Percentiles rank a stretch among this genome's conserved stretches.
Evolutionary conservation across 2,113 vertebrate species (phyloP).

Genomic region (human): DNA sequence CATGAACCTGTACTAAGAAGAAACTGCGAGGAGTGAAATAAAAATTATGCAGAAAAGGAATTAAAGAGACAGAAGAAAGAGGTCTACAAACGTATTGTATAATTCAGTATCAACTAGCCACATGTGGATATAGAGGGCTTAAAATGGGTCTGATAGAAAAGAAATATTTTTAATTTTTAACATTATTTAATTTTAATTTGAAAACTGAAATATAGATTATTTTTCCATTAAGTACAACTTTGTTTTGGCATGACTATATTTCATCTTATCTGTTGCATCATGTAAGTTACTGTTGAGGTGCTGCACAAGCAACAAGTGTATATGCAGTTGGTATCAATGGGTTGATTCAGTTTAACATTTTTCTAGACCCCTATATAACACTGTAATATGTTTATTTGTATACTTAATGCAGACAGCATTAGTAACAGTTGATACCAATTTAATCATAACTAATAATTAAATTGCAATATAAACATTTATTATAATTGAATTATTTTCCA

Average conservation of each 20-base stretch:
- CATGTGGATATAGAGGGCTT: not conserved
- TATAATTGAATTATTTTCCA: not conserved
- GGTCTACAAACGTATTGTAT: not conserved
- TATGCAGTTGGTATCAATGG: not conserved
- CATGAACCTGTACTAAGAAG: not conserved
- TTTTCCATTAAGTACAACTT: conserved; percentile 30
- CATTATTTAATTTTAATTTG: not conserved
- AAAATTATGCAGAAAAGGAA: conserved; percentile 11
- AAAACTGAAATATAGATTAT: not conserved
- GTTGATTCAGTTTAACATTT: not conserved
- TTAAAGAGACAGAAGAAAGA: not conserved
- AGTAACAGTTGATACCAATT: not conserved
- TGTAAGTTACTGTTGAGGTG: not conserved
- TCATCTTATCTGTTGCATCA: not conserved
- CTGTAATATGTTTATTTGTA: not conserved
- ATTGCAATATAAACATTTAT: not conserved
- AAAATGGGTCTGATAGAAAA: not conserved
- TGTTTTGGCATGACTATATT: not conserved
- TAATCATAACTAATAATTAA: not conserved
- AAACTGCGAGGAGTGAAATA: not conserved
- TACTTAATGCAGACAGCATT: not conserved
- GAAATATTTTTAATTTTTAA: conserved; percentile 6
- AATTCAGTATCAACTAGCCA: conserved; percentile 11
- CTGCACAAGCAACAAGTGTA: not conserved
- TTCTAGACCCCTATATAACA: not conserved